A percentile compares a stretch with the other conserved stretches of the same genome.
Evolutionary conservation across 2,888 invertebrate species (phyloP).

Genomic region (Mamestra brassicae): DNA sequence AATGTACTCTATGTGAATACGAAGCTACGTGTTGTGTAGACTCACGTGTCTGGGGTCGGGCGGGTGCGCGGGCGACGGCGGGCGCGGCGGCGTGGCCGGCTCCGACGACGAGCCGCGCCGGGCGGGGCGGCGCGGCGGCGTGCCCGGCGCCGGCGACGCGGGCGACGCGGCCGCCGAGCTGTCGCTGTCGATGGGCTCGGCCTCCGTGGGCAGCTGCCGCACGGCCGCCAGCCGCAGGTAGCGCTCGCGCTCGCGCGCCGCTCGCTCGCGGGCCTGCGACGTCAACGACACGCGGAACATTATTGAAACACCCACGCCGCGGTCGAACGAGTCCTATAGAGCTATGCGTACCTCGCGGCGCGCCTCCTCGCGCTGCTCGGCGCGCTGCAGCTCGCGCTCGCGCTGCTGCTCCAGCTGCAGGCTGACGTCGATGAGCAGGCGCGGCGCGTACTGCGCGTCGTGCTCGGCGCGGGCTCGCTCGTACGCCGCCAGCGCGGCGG

Average conservation of each 20-base stretch:
- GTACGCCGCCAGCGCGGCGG: constrained; percentile 73
- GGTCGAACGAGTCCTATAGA: too few relatives aligned
- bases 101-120: constrained; percentile 39
- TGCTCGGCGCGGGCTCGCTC: constrained; percentile 88
- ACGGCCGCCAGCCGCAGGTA: constrained; percentile 91
- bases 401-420: constrained; percentile 87
- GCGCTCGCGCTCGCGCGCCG: constrained; percentile 81
- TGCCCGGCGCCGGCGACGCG: constrained; percentile 45
- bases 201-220: constrained; percentile 92
- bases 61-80: constrained; percentile 20
- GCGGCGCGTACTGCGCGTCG: constrained; percentile 96
- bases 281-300: too few relatives aligned
- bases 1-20: too few relatives aligned
- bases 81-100: constrained; percentile 63
- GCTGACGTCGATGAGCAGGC: constrained; percentile 94
- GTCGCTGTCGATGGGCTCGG: constrained; percentile 94
- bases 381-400: constrained; percentile 63
- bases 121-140: constrained; percentile 48
- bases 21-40: too few relatives aligned
- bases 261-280: constrained; percentile 80
- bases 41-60: constrained; percentile 41
- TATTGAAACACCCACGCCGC: too few relatives aligned
- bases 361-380: constrained; percentile 66
- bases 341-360: constrained; percentile 68
- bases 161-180: constrained; percentile 55